phyloP scores from a whole-genome alignment of 1,140 invertebrate genomes.

The Andrena cerasifolii region DNA sequence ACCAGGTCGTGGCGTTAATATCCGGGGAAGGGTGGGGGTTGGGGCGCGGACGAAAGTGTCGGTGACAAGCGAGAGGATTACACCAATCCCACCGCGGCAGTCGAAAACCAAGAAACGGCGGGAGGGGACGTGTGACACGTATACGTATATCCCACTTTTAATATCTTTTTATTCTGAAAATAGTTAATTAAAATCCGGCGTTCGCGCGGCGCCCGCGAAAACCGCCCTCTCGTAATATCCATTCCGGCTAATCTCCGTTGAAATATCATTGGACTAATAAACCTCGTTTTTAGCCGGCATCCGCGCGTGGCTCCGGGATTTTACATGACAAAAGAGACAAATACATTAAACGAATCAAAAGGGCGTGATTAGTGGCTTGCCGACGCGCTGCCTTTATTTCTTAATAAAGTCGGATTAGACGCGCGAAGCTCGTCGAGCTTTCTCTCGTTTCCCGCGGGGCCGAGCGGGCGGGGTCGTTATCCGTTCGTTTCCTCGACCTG shows the following conservation, averaged over 20 bases:
- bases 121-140: background rate
- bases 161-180: slow-evolving; percentile 40
- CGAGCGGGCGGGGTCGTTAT: slow-evolving; percentile 1
- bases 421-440: background rate
- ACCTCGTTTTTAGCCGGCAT: background rate
- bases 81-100: background rate
- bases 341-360: slow-evolving; percentile 32
- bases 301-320: background rate
- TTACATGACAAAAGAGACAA: slow-evolving; percentile 32
- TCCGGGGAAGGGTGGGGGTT: too few relatives aligned
- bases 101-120: slow-evolving; percentile 1
- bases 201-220: background rate
- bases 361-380: background rate
- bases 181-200: slow-evolving; percentile 44
- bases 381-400: slow-evolving; percentile 10
- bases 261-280: slow-evolving; percentile 49
- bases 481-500: slow-evolving; percentile 33
- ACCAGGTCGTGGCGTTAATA: background rate
- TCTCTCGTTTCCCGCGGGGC: background rate
- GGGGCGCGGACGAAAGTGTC: too few relatives aligned
- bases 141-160: slow-evolving; percentile 12
- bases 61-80: background rate
- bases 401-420: slow-evolving; percentile 37
- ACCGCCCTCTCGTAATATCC: slow-evolving; percentile 8
- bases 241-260: slow-evolving; percentile 35